phyloP scores from a whole-genome alignment of 1,140 invertebrate genomes.

The Oryctes rhinoceros region DNA sequence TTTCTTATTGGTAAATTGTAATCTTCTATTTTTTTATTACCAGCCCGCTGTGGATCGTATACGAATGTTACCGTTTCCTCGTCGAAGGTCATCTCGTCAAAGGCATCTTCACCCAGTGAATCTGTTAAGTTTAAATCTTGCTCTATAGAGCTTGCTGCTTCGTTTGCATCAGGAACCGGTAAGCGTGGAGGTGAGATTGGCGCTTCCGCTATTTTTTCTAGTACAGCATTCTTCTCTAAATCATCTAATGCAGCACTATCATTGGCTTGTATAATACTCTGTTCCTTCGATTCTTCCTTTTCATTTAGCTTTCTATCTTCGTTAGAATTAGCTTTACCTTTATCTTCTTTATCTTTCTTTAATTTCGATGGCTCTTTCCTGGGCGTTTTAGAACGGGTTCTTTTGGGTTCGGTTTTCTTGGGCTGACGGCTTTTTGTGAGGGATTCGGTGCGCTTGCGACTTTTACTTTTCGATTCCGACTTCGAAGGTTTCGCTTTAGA shows the following conservation, averaged over 20 bases:
- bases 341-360: background rate
- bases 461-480: background rate
- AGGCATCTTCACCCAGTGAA: slow-evolving; percentile 8
- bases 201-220: background rate
- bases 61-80: background rate
- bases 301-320: background rate
- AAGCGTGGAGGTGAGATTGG: background rate
- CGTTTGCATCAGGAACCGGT: background rate
- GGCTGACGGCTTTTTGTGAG: background rate
- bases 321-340: background rate
- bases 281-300: too few species aligned
- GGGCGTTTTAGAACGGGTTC: background rate
- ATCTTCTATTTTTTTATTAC: slow-evolving; percentile 21
- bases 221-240: background rate
- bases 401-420: background rate
- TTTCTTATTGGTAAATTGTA: slow-evolving; percentile 37
- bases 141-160: background rate
- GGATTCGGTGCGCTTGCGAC: background rate
- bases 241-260: background rate
- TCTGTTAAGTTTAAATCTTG: slow-evolving; percentile 37
- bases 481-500: background rate
- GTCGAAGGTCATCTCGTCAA: slow-evolving; percentile 14
- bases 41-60: slow-evolving; percentile 3
- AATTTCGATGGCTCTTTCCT: background rate
- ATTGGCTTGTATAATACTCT: too few species aligned